phyloP scores from a whole-genome alignment of 2,113 vertebrate genomes.

The Notechis scutatus region DNA sequence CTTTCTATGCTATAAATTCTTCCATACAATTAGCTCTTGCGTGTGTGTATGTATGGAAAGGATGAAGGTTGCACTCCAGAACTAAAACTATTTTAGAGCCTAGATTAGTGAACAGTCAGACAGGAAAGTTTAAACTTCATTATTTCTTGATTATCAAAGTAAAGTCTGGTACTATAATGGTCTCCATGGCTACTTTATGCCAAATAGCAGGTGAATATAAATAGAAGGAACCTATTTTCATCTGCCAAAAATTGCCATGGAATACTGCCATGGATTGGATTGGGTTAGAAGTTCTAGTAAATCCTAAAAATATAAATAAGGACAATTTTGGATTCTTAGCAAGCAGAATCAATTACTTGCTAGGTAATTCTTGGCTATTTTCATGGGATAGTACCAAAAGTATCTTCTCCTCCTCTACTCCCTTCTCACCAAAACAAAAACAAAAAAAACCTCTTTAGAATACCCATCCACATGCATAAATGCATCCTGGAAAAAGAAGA shows the following conservation, averaged over 20 bases:
- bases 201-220: background rate
- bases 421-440: background rate
- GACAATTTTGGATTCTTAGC: background rate
- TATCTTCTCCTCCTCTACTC: background rate
- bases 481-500: conserved; percentile 1
- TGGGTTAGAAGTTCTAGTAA: background rate
- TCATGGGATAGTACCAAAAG: background rate
- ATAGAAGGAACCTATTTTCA: background rate
- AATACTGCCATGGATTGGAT: background rate
- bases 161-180: background rate
- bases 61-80: background rate
- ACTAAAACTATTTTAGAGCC: background rate
- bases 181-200: background rate
- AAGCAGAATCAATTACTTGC: background rate
- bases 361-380: background rate
- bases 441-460: background rate
- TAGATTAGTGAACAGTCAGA: background rate
- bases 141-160: background rate
- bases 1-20: background rate
- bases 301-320: background rate
- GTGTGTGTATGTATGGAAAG: background rate
- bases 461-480: background rate
- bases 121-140: background rate
- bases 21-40: background rate
- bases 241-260: background rate